Conservation (phyloP, 37 sponge, comb jelly and placozoan species). For the Halichondria panicea region DNA sequence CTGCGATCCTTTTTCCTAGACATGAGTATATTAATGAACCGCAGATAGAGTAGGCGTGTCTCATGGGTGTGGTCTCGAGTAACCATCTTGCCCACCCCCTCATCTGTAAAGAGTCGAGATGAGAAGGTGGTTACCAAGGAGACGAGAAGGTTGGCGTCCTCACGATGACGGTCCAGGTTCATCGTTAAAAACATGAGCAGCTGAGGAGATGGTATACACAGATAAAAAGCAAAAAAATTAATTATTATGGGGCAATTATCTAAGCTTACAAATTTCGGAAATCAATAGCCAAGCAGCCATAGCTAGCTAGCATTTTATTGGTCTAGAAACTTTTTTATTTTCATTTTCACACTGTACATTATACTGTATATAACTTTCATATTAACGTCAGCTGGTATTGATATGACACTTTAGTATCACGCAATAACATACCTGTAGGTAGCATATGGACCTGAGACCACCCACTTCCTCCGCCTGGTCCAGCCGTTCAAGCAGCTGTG, state of each 20-base stretch:
- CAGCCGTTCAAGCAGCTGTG: slow-evolving; percentile 39
- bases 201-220: slow-evolving; percentile 7
- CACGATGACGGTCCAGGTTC: slow-evolving; percentile 33
- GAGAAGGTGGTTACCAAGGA: slow-evolving; percentile 21
- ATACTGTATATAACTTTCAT: too few relatives aligned
- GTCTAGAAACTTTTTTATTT: too few relatives aligned
- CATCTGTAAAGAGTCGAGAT: background rate
- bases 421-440: slow-evolving; percentile 63
- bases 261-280: too few relatives aligned
- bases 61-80: slow-evolving; percentile 57
- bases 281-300: too few relatives aligned
- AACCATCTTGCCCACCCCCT: slow-evolving; percentile 41
- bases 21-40: slow-evolving; percentile 86
- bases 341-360: too few relatives aligned
- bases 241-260: background rate
- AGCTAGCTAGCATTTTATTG: too few relatives aligned
- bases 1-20: slow-evolving; percentile 53
- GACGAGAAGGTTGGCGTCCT: slow-evolving; percentile 33
- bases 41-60: slow-evolving; percentile 63
- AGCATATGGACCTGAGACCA: slow-evolving; percentile 64
- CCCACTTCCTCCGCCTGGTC: slow-evolving; percentile 44
- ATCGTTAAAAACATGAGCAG: slow-evolving; percentile 33
- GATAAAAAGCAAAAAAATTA: background rate
- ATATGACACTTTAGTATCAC: too few relatives aligned
- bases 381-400: too few relatives aligned